A percentile compares a stretch with the other conserved stretches of the same genome.
These are phyloP conservation scores for Mandrillus leucophaeus DNA, from an alignment of 2,113 vertebrate genomes.

Conservation along the genomic window DNA sequence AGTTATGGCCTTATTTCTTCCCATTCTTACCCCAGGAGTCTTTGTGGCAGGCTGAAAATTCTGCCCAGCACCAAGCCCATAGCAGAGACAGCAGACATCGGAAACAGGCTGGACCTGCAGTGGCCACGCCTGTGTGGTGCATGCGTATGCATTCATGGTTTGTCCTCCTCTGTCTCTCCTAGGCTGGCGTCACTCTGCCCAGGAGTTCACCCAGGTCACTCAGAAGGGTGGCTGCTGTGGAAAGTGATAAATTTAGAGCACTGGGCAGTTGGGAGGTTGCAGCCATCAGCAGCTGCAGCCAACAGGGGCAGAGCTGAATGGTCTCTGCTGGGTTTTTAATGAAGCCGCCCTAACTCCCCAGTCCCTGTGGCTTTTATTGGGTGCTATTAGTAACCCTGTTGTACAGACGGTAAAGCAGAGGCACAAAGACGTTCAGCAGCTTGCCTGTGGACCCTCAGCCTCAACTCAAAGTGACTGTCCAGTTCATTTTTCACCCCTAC, in stretches of 20 bases:
- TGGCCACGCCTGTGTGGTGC: background rate
- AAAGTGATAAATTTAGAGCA: background rate
- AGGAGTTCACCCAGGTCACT: background rate
- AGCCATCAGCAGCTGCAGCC: background rate
- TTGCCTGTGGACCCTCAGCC: background rate
- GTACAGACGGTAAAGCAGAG: background rate
- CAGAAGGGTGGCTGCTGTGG: background rate
- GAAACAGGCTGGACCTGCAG: constrained; percentile 49
- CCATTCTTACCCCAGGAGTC: constrained; percentile 11
- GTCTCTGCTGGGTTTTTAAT: background rate
- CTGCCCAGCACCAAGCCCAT: background rate
- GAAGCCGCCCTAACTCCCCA: background rate
- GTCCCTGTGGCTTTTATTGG: background rate
- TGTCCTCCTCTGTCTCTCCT: background rate
- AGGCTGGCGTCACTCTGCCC: background rate
- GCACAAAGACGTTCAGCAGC: background rate
- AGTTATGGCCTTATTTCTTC: background rate
- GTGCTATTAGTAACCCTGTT: background rate
- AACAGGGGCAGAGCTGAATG: background rate
- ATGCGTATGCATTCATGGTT: fast-evolving
- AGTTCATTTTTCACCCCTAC: background rate
- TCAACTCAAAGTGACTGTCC: background rate
- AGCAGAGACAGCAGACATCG: constrained; percentile 44
- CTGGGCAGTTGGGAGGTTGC: background rate
- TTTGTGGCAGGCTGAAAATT: background rate